A percentile compares a stretch with the other conserved stretches of the same genome.
Evolutionary conservation across 1,140 invertebrate genomes (phyloP).

Genomic region (Scylla paramamosain): DNA sequence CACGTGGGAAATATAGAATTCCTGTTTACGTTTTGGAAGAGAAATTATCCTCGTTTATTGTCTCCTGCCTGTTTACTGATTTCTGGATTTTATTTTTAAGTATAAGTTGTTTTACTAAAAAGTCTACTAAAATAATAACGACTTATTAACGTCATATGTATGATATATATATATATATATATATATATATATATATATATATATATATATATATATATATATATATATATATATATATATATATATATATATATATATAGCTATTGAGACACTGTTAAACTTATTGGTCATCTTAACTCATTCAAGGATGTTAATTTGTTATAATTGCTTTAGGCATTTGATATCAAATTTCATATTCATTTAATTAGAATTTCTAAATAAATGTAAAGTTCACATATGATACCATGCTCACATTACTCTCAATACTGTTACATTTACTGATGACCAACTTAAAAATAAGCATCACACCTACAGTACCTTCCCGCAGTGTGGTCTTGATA

Average conservation of each 20-base stretch:
- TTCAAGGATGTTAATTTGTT: neutral
- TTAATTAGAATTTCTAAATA: neutral
- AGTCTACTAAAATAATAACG: conserved; percentile 69
- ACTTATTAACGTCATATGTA: neutral
- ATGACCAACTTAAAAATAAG: neutral
- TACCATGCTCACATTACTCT: too few species aligned
- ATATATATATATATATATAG: conserved; percentile 72
- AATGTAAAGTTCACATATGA: too few species aligned
- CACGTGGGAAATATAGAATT: neutral
- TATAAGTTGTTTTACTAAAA: conserved; percentile 45
- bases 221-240: conserved; percentile 69
- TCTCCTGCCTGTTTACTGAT: conserved; percentile 62
- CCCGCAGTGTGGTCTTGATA: neutral
- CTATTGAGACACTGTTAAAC: neutral
- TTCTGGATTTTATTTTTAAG: conserved; percentile 57
- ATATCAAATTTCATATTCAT: neutral
- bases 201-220: too few species aligned
- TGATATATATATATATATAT: too few species aligned
- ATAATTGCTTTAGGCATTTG: neutral
- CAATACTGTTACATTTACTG: neutral
- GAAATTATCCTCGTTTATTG: neutral
- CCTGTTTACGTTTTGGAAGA: neutral
- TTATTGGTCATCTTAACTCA: neutral
- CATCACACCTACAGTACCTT: neutral
- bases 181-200: too few species aligned